Conservation (phyloP, 2,797 vertebrate species). For the Urophycis tenuis region DNA sequence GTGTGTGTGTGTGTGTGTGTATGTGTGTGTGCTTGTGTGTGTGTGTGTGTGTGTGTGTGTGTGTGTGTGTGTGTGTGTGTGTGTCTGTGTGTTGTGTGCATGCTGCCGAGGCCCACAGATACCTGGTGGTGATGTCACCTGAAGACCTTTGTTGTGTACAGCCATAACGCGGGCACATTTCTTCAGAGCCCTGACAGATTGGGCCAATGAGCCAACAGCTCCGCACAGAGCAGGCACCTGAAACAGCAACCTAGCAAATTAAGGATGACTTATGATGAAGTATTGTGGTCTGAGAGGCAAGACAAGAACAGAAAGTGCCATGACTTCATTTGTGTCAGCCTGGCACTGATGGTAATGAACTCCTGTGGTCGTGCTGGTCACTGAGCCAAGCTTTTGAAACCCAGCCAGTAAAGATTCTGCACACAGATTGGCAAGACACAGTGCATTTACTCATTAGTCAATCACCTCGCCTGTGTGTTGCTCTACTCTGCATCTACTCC, state of each 20-base stretch:
- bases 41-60: not conserved
- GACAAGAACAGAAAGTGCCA: constrained; percentile 66
- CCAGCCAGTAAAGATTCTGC: constrained; percentile 49
- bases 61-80: not conserved
- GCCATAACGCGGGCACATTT: not conserved
- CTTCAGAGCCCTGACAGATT: not conserved
- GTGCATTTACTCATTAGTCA: constrained; percentile 34
- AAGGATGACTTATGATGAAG: constrained; percentile 70
- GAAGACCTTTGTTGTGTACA: not conserved
- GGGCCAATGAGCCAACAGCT: constrained; percentile 46
- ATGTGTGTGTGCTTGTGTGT: too few relatives aligned
- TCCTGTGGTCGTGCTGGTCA: constrained; percentile 64
- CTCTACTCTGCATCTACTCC: constrained; percentile 33
- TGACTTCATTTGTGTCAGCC: constrained; percentile 72
- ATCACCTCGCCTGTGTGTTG: constrained; percentile 31
- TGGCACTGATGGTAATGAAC: constrained; percentile 71
- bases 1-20: too few relatives aligned
- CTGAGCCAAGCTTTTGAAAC: constrained; percentile 57
- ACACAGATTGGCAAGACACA: constrained; percentile 43
- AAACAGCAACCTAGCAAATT: constrained; percentile 63
- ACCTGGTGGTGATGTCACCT: constrained; percentile 16
- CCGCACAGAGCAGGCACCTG: constrained; percentile 58
- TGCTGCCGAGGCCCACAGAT: constrained; percentile 3
- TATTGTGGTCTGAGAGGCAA: constrained; percentile 67
- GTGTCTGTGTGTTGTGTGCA: constrained; percentile 21